Conservation (phyloP, 30 jellyfish, hydroid and myxozoan genomes). For the Turritopsis rubra region DNA sequence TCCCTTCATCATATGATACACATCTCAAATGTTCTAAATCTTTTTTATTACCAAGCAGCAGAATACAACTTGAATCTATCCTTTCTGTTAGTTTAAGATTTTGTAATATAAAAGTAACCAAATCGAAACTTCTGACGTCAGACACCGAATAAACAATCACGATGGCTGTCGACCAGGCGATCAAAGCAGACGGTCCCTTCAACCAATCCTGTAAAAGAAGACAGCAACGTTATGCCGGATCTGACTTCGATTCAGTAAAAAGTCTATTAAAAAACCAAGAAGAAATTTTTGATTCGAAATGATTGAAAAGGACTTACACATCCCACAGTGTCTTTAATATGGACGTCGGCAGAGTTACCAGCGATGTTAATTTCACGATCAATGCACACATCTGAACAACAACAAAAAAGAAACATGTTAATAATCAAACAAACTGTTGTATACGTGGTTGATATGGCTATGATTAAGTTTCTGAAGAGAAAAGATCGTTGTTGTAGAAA, state of each 20-base stretch:
- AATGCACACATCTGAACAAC: constrained; percentile 56
- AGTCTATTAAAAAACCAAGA: not conserved
- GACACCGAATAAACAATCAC: constrained; percentile 78
- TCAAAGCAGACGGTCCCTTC: constrained; percentile 64
- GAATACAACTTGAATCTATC: constrained; percentile 42
- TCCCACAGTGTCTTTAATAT: constrained; percentile 75
- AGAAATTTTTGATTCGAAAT: not conserved
- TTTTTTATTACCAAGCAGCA: constrained; percentile 72
- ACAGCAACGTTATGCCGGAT: not conserved
- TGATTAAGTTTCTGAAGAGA: not conserved
- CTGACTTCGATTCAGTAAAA: not conserved
- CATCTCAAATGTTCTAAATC: constrained; percentile 70
- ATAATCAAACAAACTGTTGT: not conserved
- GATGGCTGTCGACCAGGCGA: constrained; percentile 85
- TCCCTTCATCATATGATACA: constrained; percentile 61
- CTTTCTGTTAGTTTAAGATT: constrained; percentile 50
- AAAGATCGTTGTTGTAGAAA: not conserved
- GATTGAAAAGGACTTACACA: constrained; percentile 43
- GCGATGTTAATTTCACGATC: constrained; percentile 60
- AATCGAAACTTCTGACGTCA: constrained; percentile 54
- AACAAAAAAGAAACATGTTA: not conserved
- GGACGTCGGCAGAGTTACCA: constrained; percentile 43
- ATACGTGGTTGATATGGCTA: not conserved
- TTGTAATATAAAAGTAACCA: constrained; percentile 53
- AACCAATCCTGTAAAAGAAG: constrained; percentile 58